Base-by-base conservation (phyloP, 1,140 invertebrate species). In the Delia radicum region DNA sequence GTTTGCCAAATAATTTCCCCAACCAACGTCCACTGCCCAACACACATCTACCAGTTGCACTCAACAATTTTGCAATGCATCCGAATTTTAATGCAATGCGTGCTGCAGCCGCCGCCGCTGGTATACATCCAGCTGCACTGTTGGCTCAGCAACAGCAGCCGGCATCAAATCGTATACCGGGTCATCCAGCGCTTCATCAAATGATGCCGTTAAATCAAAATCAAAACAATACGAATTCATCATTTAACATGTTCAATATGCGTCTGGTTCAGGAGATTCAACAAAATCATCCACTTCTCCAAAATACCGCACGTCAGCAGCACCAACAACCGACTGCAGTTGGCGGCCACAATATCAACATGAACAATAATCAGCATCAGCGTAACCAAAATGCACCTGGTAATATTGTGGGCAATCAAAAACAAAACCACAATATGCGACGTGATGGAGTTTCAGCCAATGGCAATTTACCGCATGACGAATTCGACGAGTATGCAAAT, bases 401-500 rank as follows among this genome's bases (percentile, higher is more conserved):
- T 42, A 27, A 26, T 12, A 63, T 27, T 7, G 61, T 29, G 37
- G 61, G 29, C 8, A 29, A 27, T 63, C 55, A 76, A 46, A 76
- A 76, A n/a, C 27, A 37, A 33, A 55, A 18, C 18, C 72, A 74
- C 5, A 33, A 24, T 69, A 21, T 71, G 12, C 28, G 81, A 81
- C 46, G 73, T 62, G 73, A 71, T 15, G 79, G 33, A 63, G 73
- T 76, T 28, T 81, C 86, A 12, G 80, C 81, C 3, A 81, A 80
- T 65, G 84, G 85, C 5, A 86, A 86, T 65, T 77, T 86, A 24
- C 81, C 82, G 1, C 77, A 79, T 13, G 79, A 84, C n/a, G 84
- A 84, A 46, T 86, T 80, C 72, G 95, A 96, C 85, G 93, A 95
- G 80, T 96, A 96, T 84, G 92, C 93, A 6, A 95, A 95, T 26